Evolutionary conservation across 2,113 vertebrate species (phyloP), one percentile per base, ranked within the genome.

Genomic region (Hoplias malabaricus): DNA sequence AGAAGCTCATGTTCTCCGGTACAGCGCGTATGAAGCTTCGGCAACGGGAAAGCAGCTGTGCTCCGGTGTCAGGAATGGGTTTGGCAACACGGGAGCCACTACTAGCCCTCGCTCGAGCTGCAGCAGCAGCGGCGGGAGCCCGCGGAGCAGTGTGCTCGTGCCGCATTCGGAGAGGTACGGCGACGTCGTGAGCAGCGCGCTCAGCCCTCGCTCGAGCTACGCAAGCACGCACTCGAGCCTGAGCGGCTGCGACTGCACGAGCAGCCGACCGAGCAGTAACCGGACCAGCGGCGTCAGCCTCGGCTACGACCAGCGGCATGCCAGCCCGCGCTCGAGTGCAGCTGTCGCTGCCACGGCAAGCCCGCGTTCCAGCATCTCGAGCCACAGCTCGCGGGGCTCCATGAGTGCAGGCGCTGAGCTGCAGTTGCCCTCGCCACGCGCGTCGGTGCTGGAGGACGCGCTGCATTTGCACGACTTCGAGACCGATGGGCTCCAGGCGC

Each of bases 251-350:
- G 95, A 96, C 88, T 93, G 94, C 85, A 92, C 93, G 84, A 95
- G 94, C 88, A 94, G 11, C 16, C 16, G 95, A 80, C 90, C 94
- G 87, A 94, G 95, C 92, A 98, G 96, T 90, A 94, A 95, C 87
- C 95, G 97, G 63, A 98, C 97, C 85, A 99, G 97, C 86, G 96
- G 96, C 80, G 96, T 98, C 91, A 99, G 97, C 89, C 93, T 98
- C 93, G 97, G 97, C 82, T n/a, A n/a, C n/a, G n/a, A n/a, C n/a
- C n/a, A n/a, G n/a, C n/a, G n/a, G n/a, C n/a, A n/a, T n/a, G n/a
- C n/a, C n/a, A n/a, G 93, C 87, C 0, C 87, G 93, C 42, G 92
- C 92, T n/a, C 81, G 90, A 87, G 80, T 86, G 46, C 86, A 65
- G 91, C 88, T 46, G 89, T 84, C 8, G 84, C 83, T 0, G 80